A percentile compares a stretch with the other conserved stretches of the same genome.
Conservation (phyloP, 37 sponge, comb jelly and placozoan species). For the Corticium candelabrum region DNA sequence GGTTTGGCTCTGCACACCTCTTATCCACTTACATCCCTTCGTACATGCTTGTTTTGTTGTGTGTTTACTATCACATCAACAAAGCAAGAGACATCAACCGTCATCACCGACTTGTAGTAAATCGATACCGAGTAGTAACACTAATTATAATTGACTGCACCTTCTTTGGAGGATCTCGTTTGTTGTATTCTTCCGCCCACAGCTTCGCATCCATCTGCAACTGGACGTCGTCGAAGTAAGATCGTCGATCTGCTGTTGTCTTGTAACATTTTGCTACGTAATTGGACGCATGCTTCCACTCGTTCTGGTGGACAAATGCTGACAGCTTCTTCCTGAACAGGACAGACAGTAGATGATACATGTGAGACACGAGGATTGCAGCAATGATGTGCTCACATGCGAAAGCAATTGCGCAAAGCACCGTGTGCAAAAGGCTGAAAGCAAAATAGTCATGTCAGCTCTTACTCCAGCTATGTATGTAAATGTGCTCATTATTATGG, state of each 20-base stretch:
- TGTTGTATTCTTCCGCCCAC: slow-evolving; percentile 80
- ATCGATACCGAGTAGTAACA: too few species aligned
- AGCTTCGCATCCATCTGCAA: slow-evolving; percentile 90
- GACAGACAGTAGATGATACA: background rate
- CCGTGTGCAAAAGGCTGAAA: slow-evolving; percentile 77
- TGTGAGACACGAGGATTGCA: background rate
- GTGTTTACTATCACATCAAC: too few species aligned
- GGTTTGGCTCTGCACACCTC: too few species aligned
- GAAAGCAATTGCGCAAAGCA: slow-evolving; percentile 84
- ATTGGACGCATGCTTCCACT: slow-evolving; percentile 75
- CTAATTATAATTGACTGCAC: too few species aligned
- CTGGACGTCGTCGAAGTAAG: slow-evolving; percentile 69
- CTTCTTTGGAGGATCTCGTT: slow-evolving; percentile 72
- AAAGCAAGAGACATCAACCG: too few species aligned
- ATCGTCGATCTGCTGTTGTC: slow-evolving; percentile 29
- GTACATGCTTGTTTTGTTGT: too few species aligned
- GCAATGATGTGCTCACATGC: slow-evolving; percentile 49
- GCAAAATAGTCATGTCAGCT: too few species aligned
- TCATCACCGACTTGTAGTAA: too few species aligned
- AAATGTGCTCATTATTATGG: too few species aligned
- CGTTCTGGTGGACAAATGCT: slow-evolving; percentile 49
- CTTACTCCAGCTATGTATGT: too few species aligned
- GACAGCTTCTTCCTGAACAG: slow-evolving; percentile 73
- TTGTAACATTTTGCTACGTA: slow-evolving; percentile 80
- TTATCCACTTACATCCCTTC: too few species aligned